Percentiles rank a stretch among this genome's conserved stretches.
phyloP scores from a whole-genome alignment of 2,888 invertebrate genomes.

The Mesorhabditis sp. region DNA sequence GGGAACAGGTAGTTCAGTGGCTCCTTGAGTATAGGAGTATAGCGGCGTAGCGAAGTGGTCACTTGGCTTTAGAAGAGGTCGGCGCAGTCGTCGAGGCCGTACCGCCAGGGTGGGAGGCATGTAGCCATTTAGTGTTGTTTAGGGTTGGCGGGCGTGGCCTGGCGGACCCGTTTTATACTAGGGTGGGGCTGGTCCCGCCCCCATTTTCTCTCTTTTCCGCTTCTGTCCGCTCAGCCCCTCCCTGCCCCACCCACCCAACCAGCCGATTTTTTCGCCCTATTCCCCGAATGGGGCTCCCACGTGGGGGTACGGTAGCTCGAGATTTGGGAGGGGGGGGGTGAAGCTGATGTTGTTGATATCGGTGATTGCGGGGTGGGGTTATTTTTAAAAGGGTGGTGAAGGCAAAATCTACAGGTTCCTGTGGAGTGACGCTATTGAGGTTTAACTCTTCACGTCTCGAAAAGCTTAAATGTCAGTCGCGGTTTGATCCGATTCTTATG shows the following conservation, averaged over 20 bases:
- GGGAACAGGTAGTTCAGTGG: too few species aligned
- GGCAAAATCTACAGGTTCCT: too few species aligned
- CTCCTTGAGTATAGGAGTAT: too few species aligned
- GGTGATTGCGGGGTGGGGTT: too few species aligned
- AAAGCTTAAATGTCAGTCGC: too few species aligned
- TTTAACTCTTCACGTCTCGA: too few species aligned
- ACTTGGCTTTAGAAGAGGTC: constrained; percentile 21
- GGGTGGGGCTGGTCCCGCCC: constrained; percentile 5
- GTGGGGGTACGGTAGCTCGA: background rate
- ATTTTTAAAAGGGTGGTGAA: too few species aligned
- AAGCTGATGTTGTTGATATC: too few species aligned
- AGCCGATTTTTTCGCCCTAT: background rate
- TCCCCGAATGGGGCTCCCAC: background rate
- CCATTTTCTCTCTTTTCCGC: background rate
- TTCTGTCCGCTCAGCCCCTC: background rate
- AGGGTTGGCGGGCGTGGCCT: background rate
- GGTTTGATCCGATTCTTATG: too few species aligned
- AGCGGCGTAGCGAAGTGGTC: too few species aligned
- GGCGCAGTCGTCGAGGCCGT: constrained; percentile 33
- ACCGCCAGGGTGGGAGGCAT: constrained; percentile 36
- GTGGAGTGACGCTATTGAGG: too few species aligned
- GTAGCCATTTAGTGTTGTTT: constrained; percentile 22
- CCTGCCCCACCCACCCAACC: background rate
- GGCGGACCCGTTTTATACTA: background rate
- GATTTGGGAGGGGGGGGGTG: too few species aligned